These are phyloP conservation scores for Scaptomyza parva DNA, from an alignment of 2,888 invertebrate genomes.

Conservation along the genomic window DNA sequence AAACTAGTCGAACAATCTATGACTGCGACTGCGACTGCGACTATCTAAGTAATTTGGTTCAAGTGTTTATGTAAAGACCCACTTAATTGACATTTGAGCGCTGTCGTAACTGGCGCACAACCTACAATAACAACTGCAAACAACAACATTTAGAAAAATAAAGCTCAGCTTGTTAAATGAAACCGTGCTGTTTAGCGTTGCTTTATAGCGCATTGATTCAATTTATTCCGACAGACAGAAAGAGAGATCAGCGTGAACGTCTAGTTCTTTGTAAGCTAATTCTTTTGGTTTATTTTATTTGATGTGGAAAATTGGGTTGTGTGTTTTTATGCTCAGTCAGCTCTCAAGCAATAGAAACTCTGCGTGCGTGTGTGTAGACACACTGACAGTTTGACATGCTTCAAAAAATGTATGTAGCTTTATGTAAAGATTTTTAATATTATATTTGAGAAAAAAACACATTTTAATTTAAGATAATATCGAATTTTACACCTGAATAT, in stretches of 20 bases:
- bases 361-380: too few species aligned
- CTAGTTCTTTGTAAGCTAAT: constrained; percentile 64
- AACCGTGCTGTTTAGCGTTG: constrained; percentile 60
- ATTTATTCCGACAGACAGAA: constrained; percentile 55
- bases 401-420: too few species aligned
- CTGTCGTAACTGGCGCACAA: constrained; percentile 55
- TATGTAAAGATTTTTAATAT: background rate
- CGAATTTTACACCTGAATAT: background rate
- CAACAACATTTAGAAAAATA: constrained; percentile 1
- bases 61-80: constrained; percentile 76
- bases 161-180: constrained; percentile 28
- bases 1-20: constrained; percentile 8
- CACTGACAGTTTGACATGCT: background rate
- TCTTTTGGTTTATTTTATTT: constrained; percentile 46
- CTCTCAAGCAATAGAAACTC: constrained; percentile 45
- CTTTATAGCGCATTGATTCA: constrained; percentile 72
- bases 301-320: constrained; percentile 59
- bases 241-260: constrained; percentile 36
- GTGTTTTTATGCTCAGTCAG: constrained; percentile 23
- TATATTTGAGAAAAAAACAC: background rate
- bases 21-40: constrained; percentile 12
- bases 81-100: constrained; percentile 79
- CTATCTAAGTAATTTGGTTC: constrained; percentile 61
- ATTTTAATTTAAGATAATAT: background rate
- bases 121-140: constrained; percentile 30